Base-by-base conservation (phyloP, 2,888 invertebrate species). In the Andrena hattorfiana region DNA sequence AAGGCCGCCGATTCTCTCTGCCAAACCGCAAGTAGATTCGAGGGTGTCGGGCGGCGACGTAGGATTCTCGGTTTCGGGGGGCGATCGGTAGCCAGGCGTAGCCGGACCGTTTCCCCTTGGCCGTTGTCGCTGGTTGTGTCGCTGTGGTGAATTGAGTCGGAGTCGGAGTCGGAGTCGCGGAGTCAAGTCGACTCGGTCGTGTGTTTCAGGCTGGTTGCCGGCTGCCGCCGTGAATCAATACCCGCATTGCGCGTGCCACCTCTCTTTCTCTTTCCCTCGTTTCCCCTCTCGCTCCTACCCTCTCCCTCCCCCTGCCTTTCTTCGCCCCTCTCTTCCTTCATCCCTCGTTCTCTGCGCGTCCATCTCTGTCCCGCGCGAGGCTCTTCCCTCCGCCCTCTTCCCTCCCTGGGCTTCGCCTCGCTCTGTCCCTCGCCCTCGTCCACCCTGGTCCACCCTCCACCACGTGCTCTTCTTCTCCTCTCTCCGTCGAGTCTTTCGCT, bases 211-310 rank as follows among this genome's bases (percentile, higher is more conserved):
- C 95, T 95, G 95, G 94, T 94, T 95, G 94, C 95, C 95, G 95
- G 94, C 94, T 94, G 94, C 94, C 92, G 90, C 91, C 92, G 93
- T 94, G 94, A 94, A 93, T 94, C 94, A 93, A 94, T 93, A 93
- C 93, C 94, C 94, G 93, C 94, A 93, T 94, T 94, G 93, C 94
- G 93, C 94, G 93, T 94, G 93, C 93, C 93, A 91, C 91, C 93
- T 91, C 92, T 90, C 92, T 91, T 95, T 92, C 95, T 95, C 95
- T 95, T 94, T 94, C 94, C 91, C 92, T 83, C 91, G 93, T 94
- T 66, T 59, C 69, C 82, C 75, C 77, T 79, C 75, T 69, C 60
- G 72, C 72, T 74, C 94, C 28, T 48, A 48, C 56, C 81, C 80
- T 72, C 64, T 13, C 59, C 49, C 66, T 56, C 76, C 26, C 28